phyloP scores from a whole-genome alignment of 2,113 vertebrate species.

The Dinomys branickii region DNA sequence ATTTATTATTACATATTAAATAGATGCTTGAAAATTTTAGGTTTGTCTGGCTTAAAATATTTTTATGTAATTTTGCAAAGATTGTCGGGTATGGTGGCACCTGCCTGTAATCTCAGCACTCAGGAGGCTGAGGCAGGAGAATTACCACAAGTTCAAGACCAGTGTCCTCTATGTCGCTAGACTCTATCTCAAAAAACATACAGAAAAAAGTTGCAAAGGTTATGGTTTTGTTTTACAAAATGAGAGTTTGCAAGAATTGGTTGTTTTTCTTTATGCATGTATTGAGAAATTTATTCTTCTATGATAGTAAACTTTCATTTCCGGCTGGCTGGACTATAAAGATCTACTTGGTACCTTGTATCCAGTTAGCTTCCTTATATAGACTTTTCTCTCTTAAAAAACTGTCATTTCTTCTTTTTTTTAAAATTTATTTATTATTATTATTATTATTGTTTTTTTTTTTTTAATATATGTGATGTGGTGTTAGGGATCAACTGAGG shows the following conservation, averaged over 20 bases:
- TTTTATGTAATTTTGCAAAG: not conserved
- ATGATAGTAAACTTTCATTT: not conserved
- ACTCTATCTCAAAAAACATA: no score
- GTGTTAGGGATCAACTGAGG: no score
- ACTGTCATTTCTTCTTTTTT: not conserved
- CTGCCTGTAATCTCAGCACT: no score
- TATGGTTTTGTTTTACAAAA: not conserved
- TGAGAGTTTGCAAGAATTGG: not conserved
- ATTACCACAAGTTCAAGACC: no score
- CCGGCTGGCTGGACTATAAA: not conserved
- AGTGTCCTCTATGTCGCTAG: no score
- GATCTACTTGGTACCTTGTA: not conserved
- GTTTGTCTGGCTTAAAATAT: not conserved
- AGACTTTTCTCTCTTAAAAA: not conserved
- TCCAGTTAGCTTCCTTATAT: not conserved
- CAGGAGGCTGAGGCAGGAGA: no score
- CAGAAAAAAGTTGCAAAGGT: not conserved
- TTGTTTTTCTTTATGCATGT: not conserved
- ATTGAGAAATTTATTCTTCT: not conserved
- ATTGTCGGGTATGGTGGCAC: not conserved
- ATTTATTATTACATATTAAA: slow-evolving; percentile 1
- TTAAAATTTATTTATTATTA: no score
- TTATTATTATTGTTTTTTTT: no score
- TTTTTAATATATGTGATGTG: no score
- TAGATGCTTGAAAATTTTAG: slow-evolving; percentile 31